Percentiles rank a stretch among this genome's conserved stretches.
Conservation (phyloP, 2,113 vertebrate species). For the Indri indri region DNA sequence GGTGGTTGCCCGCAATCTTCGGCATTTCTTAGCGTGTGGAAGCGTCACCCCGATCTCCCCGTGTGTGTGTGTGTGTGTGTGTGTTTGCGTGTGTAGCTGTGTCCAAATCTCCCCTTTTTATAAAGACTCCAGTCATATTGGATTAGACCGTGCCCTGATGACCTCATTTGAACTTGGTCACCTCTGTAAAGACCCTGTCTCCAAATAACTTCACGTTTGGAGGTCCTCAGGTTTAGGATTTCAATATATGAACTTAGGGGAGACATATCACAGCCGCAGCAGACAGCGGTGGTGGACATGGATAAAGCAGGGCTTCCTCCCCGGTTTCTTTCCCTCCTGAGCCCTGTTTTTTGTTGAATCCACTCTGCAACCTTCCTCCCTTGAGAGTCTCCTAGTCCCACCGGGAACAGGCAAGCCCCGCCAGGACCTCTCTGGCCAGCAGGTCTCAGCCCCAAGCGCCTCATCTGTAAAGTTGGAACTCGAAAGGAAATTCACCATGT, state of each 20-base stretch:
- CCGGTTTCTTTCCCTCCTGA: neutral
- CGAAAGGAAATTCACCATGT: neutral
- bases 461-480: neutral
- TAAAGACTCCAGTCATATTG: neutral
- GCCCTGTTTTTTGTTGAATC: too few relatives aligned
- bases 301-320: too few relatives aligned
- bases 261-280: neutral
- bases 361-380: too few relatives aligned
- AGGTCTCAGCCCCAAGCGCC: neutral
- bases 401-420: too few relatives aligned
- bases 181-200: neutral
- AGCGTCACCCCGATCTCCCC: accelerated
- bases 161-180: neutral
- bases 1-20: neutral
- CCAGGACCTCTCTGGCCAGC: too few relatives aligned
- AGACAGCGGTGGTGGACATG: neutral
- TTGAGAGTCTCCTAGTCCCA: too few relatives aligned
- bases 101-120: neutral
- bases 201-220: neutral
- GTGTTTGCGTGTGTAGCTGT: accelerated
- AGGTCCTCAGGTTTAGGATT: neutral
- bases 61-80: accelerated
- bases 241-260: neutral
- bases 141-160: neutral
- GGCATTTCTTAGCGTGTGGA: too few relatives aligned